phyloP scores from a whole-genome alignment of 2,113 vertebrate genomes.

The Myxocyprinus asiaticus region DNA sequence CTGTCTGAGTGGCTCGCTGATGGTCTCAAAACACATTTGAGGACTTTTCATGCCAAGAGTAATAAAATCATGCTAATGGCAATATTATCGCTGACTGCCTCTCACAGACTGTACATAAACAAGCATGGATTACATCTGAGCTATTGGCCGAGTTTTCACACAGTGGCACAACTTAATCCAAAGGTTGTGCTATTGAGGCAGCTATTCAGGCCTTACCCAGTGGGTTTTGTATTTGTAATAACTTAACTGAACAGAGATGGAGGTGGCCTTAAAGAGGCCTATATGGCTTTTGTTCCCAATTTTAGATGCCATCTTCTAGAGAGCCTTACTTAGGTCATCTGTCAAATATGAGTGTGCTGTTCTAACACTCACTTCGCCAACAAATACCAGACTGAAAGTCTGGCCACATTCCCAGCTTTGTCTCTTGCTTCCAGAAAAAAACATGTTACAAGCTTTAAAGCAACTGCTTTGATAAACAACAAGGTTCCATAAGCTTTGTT shows the following conservation, averaged over 20 bases:
- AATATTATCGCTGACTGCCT: not conserved
- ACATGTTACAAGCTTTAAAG: not conserved
- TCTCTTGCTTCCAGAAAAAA: not conserved
- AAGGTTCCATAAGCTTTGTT: no score
- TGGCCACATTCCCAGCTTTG: slow-evolving; percentile 7
- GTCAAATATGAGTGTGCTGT: slow-evolving; percentile 38
- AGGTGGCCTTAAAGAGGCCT: not conserved
- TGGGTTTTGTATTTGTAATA: not conserved
- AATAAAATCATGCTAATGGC: not conserved
- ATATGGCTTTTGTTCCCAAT: not conserved
- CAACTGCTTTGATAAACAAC: no score
- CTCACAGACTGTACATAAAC: not conserved
- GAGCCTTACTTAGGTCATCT: slow-evolving; percentile 28
- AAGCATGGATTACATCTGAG: not conserved
- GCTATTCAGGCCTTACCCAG: not conserved
- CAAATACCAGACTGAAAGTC: not conserved
- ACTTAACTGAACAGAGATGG: not conserved
- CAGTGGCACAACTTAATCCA: no score
- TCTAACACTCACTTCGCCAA: slow-evolving; percentile 34
- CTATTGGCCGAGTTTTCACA: not conserved
- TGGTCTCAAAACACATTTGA: slow-evolving; percentile 1
- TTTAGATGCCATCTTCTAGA: not conserved
- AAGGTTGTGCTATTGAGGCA: no score
- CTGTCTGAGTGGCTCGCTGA: not conserved
- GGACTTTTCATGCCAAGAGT: not conserved